phyloP scores from a whole-genome alignment of 2,888 invertebrate genomes.

The Microctonus aethiopoides region DNA sequence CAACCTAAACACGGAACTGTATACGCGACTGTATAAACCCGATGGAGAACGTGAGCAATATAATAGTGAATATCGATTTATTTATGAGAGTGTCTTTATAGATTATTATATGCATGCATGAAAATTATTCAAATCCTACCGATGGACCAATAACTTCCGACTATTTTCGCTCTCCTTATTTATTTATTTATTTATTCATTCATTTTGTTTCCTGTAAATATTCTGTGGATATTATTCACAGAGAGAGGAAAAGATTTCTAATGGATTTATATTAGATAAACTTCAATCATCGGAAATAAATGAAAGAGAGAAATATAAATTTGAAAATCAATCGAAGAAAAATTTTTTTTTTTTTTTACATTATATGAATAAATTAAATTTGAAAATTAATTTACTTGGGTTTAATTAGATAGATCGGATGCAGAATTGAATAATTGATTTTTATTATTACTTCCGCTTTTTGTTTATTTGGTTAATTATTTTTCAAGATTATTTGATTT shows the following conservation, averaged over 20 bases:
- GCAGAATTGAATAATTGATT: conserved; percentile 19
- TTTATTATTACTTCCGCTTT: conserved; percentile 3
- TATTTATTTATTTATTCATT: background rate
- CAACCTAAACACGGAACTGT: conserved; percentile 16
- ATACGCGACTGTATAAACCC: background rate
- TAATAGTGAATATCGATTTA: conserved; percentile 8
- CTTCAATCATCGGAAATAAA: conserved; percentile 10
- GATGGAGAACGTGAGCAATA: background rate
- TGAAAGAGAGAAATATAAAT: background rate
- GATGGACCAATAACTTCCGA: conserved; percentile 21
- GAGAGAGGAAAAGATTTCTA: conserved; percentile 9
- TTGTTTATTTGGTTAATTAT: background rate
- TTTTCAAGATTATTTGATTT: too few species aligned
- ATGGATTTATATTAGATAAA: conserved; percentile 7
- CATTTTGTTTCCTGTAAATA: too few species aligned
- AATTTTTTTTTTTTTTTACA: background rate
- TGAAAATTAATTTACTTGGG: conserved; percentile 16
- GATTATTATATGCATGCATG: too few species aligned
- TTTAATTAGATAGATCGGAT: conserved; percentile 22
- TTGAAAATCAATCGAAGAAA: background rate
- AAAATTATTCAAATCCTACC: conserved; percentile 5
- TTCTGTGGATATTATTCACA: background rate
- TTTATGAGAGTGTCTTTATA: conserved; percentile 9
- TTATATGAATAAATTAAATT: conserved; percentile 21
- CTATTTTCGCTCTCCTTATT: background rate